Percentiles rank a stretch among this genome's conserved stretches.
Conservation (phyloP, 2,113 vertebrate species). For the Stegastes partitus region DNA sequence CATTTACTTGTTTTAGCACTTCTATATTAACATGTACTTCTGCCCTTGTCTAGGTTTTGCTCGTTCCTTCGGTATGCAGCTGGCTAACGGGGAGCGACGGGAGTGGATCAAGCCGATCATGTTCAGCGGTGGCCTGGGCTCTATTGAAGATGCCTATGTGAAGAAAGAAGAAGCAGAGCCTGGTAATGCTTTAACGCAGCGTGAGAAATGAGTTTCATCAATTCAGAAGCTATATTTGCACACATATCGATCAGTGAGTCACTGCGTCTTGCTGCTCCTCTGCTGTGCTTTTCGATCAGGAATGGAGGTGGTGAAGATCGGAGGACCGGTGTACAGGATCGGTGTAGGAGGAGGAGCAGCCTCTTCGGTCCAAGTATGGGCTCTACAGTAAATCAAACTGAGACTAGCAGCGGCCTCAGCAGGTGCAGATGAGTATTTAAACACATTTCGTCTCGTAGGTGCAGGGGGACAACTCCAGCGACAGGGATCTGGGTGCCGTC, state of each 20-base stretch:
- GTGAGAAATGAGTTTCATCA: slow-evolving; percentile 3
- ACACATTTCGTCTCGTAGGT: slow-evolving; percentile 76
- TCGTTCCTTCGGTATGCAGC: slow-evolving; percentile 90
- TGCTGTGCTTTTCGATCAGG: slow-evolving; percentile 74
- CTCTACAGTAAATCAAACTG: not conserved
- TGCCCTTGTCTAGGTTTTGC: slow-evolving; percentile 86
- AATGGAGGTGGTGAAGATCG: slow-evolving; percentile 94
- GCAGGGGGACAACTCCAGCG: slow-evolving; percentile 90
- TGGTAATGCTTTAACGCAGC: slow-evolving; percentile 77
- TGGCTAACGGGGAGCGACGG: slow-evolving; percentile 86
- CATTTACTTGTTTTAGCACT: not conserved
- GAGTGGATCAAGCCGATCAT: slow-evolving; percentile 98
- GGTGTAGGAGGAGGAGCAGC: slow-evolving; percentile 94
- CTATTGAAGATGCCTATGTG: slow-evolving; percentile 89
- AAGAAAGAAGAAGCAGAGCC: slow-evolving; percentile 86
- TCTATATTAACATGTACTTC: not conserved
- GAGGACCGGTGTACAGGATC: slow-evolving; percentile 93
- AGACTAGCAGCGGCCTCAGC: not conserved
- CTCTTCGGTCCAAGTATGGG: slow-evolving; percentile 89
- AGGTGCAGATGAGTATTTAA: not conserved
- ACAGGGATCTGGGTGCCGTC: slow-evolving; percentile 91
- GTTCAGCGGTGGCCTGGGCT: slow-evolving; percentile 94
- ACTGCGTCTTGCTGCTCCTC: not conserved
- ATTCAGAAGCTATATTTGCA: slow-evolving; percentile 28
- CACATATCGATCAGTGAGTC: slow-evolving; percentile 12